Evolutionary conservation across 2,888 invertebrate species (phyloP), one percentile per base, ranked within the genome.

Genomic region (Heliconius ethilla): DNA sequence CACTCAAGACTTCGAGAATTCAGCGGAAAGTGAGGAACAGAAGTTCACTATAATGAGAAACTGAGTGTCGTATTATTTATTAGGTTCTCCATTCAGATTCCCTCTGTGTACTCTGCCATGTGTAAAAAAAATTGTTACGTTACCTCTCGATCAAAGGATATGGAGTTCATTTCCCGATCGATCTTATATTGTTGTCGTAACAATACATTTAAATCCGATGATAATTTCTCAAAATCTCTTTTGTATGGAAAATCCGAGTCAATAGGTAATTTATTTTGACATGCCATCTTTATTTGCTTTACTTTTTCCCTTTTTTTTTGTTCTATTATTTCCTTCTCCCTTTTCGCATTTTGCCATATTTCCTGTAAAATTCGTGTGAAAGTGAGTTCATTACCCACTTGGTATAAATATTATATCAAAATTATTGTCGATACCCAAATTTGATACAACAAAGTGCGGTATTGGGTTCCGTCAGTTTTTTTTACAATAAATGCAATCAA

Each of bases 81-180:
- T 55, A 55, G 18, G 55, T 51, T 15, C 51, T 5, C 11, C 40
- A 13, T 45, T 45, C 55, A 55, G 55, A 22, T 55, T 55, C 55
- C n/a, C 55, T 59, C n/a, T 51, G 18, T 18, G 6, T 51, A 51
- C 7, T 18, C 51, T 51, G 51, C 55, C 3, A n/a, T 55, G 55
- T 55, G 10, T 3, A 66, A 66, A 55, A 13, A 33, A 25, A 69
- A 18, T 15, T 75, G 22, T 25, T 29, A 55, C 22, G n/a, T 7
- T 95, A 95, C 40, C 92, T 89, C 59, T n/a, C 25, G n/a, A 18
- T 69, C 69, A 15, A 45, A 45, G 18, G 69, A 45, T 45, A 96
- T 93, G 84, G 96, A 97, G 66, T 96, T 96, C 25, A 96, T 95
- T 85, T 96, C 95, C 0, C 96, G 95, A 83, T 95, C 94, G 22